phyloP scores from a whole-genome alignment of 2,888 invertebrate genomes.

The Apeira syringaria region DNA sequence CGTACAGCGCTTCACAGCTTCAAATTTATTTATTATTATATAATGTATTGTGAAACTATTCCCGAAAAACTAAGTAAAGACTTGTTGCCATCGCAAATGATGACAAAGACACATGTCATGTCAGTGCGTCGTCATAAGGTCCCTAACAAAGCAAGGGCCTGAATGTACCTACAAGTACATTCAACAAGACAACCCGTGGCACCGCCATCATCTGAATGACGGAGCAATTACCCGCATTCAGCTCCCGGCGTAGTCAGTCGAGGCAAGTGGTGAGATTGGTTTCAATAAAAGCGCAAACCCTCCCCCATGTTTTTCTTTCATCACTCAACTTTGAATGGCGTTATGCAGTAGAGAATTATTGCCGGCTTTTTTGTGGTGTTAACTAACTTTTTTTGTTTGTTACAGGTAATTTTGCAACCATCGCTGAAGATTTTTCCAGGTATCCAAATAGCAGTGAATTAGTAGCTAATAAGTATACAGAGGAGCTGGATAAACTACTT shows the following conservation, averaged over 20 bases:
- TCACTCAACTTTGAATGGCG: slow-evolving; percentile 72
- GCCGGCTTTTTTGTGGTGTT: slow-evolving; percentile 16
- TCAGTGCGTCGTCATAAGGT: slow-evolving; percentile 61
- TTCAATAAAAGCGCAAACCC: slow-evolving; percentile 80
- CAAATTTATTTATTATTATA: too few relatives aligned
- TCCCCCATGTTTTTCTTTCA: slow-evolving; percentile 81
- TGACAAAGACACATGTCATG: slow-evolving; percentile 70
- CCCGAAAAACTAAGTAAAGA: slow-evolving; percentile 25
- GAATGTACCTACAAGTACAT: slow-evolving; percentile 49
- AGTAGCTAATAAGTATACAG: too few relatives aligned
- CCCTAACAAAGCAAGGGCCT: slow-evolving; percentile 66
- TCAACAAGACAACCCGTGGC: slow-evolving; percentile 71
- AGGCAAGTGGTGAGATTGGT: slow-evolving; percentile 80
- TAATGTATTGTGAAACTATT: too few relatives aligned
- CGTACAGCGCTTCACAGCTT: too few relatives aligned
- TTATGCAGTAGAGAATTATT: slow-evolving; percentile 54
- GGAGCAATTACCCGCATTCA: slow-evolving; percentile 80
- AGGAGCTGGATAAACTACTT: too few relatives aligned
- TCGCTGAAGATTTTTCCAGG: neutral
- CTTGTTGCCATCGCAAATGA: slow-evolving; percentile 47
- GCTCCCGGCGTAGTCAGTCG: slow-evolving; percentile 69
- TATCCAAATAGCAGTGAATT: too few relatives aligned
- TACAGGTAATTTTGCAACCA: slow-evolving; percentile 51
- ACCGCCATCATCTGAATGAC: slow-evolving; percentile 78
- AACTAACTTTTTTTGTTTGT: slow-evolving; percentile 39